These are phyloP conservation scores for Arenaria interpres DNA, from an alignment of 2,113 vertebrate genomes.

Conservation along the genomic window DNA sequence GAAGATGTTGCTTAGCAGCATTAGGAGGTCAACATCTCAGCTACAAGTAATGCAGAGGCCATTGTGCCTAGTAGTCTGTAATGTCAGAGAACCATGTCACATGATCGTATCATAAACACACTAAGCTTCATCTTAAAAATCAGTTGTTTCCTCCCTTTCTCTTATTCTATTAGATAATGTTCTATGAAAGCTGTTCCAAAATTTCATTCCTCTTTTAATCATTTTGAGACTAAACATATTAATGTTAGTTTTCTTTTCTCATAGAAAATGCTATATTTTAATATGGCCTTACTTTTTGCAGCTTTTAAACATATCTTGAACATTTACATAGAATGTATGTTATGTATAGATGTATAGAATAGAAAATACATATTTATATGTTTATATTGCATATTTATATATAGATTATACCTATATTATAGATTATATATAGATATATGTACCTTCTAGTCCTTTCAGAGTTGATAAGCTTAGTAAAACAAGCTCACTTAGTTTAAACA, in stretches of 20 bases:
- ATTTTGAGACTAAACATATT: background rate
- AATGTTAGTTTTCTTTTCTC: background rate
- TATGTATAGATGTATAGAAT: too few species aligned
- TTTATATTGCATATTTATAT: background rate
- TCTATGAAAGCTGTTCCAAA: background rate
- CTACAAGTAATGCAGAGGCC: background rate
- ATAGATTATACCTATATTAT: background rate
- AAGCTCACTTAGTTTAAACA: background rate
- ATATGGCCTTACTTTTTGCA: background rate
- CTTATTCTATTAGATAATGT: background rate
- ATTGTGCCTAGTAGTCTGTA: background rate
- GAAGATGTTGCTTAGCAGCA: background rate
- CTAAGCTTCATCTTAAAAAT: background rate
- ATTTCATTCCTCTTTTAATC: background rate
- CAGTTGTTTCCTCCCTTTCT: background rate
- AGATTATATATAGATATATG: background rate
- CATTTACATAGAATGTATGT: background rate
- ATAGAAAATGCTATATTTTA: background rate
- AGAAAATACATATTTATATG: background rate
- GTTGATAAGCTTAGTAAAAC: background rate
- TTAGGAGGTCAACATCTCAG: background rate
- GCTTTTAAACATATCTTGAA: background rate
- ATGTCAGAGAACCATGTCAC: background rate
- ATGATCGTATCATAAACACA: background rate
- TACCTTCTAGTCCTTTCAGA: background rate